Percentiles rank a stretch among this genome's conserved stretches.
Conservation (phyloP, 2,113 vertebrate species). For the Myanophis thanlyinensis region DNA sequence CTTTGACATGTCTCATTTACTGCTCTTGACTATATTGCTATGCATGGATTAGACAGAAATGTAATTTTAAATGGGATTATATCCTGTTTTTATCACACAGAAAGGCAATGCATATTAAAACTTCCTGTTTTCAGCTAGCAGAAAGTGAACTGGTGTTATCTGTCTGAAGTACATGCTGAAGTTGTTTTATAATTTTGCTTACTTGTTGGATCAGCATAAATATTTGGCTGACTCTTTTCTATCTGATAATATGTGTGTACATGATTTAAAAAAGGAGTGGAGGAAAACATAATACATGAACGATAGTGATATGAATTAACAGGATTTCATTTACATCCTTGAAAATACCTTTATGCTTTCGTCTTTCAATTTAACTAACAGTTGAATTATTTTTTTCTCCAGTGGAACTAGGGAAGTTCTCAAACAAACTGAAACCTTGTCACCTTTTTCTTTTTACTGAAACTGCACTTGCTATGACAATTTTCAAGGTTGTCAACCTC, state of each 20-base stretch:
- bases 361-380: not conserved
- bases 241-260: too few species aligned
- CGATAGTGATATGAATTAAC: not conserved
- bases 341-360: not conserved
- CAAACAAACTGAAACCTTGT: not conserved
- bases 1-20: not conserved
- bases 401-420: not conserved
- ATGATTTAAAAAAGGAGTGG: not conserved
- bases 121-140: not conserved
- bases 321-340: not conserved
- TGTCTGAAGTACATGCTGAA: not conserved
- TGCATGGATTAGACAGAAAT: not conserved
- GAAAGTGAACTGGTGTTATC: not conserved
- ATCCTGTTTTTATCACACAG: not conserved
- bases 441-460: not conserved
- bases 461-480: not conserved
- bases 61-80: not conserved
- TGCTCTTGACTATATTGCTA: not conserved
- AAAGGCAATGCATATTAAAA: not conserved
- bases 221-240: not conserved
- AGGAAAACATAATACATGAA: not conserved
- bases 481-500: not conserved
- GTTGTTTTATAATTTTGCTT: not conserved
- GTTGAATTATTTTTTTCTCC: not conserved
- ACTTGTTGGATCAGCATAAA: not conserved